These are phyloP conservation scores for Ostrea edulis DNA, from an alignment of 1,140 invertebrate genomes.

Conservation along the genomic window DNA sequence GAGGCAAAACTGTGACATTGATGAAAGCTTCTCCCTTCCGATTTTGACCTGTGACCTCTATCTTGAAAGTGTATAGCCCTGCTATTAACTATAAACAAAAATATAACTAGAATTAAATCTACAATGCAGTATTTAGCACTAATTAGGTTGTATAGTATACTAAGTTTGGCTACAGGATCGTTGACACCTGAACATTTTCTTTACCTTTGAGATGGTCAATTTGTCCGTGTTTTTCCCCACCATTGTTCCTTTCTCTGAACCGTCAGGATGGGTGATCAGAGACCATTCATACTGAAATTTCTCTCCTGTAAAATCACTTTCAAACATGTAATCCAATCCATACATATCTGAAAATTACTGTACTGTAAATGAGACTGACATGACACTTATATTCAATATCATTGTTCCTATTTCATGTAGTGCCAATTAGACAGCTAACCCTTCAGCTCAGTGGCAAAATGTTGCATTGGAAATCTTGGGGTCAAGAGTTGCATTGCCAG, in stretches of 20 bases:
- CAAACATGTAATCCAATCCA: not conserved
- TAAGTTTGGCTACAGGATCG: too few relatives aligned
- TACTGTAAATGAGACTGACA: too few relatives aligned
- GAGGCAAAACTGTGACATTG: slow-evolving; percentile 94
- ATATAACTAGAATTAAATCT: not conserved
- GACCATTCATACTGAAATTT: slow-evolving; percentile 94
- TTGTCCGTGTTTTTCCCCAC: slow-evolving; percentile 89
- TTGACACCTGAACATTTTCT: not conserved
- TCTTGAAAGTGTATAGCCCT: slow-evolving; percentile 93
- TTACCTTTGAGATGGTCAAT: slow-evolving; percentile 78
- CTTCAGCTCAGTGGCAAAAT: too few relatives aligned
- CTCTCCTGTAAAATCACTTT: slow-evolving; percentile 76
- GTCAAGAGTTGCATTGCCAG: too few relatives aligned
- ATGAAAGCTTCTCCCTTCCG: slow-evolving; percentile 91
- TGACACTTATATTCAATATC: too few relatives aligned
- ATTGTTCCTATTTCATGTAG: too few relatives aligned
- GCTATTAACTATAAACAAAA: slow-evolving; percentile 80
- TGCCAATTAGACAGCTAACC: too few relatives aligned
- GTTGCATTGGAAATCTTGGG: too few relatives aligned
- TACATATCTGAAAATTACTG: too few relatives aligned
- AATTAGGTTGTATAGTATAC: too few relatives aligned
- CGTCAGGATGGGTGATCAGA: slow-evolving; percentile 88
- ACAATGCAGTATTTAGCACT: too few relatives aligned
- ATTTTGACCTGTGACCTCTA: slow-evolving; percentile 87
- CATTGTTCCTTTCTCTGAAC: slow-evolving; percentile 86